A percentile compares a stretch with the other conserved stretches of the same genome.
Conservation (phyloP, 2,113 vertebrate species). For the Tamias sibiricus region DNA sequence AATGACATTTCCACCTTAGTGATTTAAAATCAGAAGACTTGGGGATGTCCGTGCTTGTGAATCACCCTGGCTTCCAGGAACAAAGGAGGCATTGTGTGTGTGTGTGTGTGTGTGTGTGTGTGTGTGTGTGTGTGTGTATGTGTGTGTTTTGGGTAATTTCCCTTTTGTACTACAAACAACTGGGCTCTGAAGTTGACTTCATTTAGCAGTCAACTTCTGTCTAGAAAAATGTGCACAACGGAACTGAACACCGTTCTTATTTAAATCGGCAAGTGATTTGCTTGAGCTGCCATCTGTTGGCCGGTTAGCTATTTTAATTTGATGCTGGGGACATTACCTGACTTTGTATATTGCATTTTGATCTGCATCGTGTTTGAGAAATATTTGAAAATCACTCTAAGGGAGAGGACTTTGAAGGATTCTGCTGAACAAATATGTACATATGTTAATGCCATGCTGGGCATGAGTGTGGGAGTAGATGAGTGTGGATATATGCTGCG, state of each 20-base stretch:
- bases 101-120: no score
- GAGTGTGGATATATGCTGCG: neutral
- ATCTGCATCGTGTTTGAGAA: constrained; percentile 84
- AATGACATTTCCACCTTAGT: constrained; percentile 81
- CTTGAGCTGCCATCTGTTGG: constrained; percentile 90
- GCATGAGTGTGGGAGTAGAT: neutral
- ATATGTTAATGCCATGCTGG: constrained; percentile 41
- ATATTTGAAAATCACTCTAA: constrained; percentile 83
- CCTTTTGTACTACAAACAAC: constrained; percentile 80
- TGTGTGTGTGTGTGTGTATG: no score
- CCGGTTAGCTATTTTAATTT: constrained; percentile 86
- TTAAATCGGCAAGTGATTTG: constrained; percentile 87
- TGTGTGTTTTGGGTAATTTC: constrained; percentile 84
- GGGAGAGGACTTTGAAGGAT: constrained; percentile 77
- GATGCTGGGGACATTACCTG: constrained; percentile 85
- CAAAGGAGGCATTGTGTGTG: constrained; percentile 67
- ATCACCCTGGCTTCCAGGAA: constrained; percentile 77
- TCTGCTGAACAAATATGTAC: constrained; percentile 72
- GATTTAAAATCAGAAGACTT: constrained; percentile 76
- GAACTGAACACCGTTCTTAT: constrained; percentile 81
- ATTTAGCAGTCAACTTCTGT: constrained; percentile 86
- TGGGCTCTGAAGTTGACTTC: constrained; percentile 84
- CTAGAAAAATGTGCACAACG: constrained; percentile 79
- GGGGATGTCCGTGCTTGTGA: constrained; percentile 72
- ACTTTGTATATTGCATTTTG: constrained; percentile 84